Base-by-base conservation (phyloP, 2,888 invertebrate genomes). In the Fragum sueziense region DNA sequence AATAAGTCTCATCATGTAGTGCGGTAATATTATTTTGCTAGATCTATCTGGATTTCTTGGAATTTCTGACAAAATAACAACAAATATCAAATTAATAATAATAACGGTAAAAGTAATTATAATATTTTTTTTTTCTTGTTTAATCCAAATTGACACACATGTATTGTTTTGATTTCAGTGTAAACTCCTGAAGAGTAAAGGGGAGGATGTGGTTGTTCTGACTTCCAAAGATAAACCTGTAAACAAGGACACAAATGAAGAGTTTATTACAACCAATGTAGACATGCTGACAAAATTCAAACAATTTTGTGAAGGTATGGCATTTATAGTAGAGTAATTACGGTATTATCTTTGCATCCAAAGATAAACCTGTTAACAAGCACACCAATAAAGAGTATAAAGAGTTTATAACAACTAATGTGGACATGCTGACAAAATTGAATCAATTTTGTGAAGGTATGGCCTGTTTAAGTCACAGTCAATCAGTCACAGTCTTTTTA, bases 151-250 rank as follows among this genome's bases (percentile, higher is more conserved):
- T 2, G 17, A 61, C 25, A 31, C 61, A 61, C 31, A 17, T 61
- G 17, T 61, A 1, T 61, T 2, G 2, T 34, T 2, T 62, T 62
- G 17, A 25, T 74, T 79, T 41, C 75, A 82, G 82, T 82, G 82
- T 51, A 54, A 72, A n/a, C 76, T 70, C 11, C 52, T 82, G 25
- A 74, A 82, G 51, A 34, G 62, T 6, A 51, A 73, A 34, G 80
- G 78, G 1, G 70, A 75, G 25, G 77, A 83, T n/a, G 80, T 75
- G 31, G 34, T 83, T 22, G 75, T 83, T n/a, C 54, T 81, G 27
- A 73, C 70, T 33, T 72, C 81, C 17, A 70, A 62, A 25, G 61
- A 69, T 2, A 74, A 80, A 29, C 31, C 61, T 51, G 67, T 65
- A 11, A 34, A 71, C 9, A 20, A 51, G 4, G 1, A 22, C 4